Conservation (phyloP, 2,113 vertebrate genomes). For the Plecturocebus donacophilus region DNA sequence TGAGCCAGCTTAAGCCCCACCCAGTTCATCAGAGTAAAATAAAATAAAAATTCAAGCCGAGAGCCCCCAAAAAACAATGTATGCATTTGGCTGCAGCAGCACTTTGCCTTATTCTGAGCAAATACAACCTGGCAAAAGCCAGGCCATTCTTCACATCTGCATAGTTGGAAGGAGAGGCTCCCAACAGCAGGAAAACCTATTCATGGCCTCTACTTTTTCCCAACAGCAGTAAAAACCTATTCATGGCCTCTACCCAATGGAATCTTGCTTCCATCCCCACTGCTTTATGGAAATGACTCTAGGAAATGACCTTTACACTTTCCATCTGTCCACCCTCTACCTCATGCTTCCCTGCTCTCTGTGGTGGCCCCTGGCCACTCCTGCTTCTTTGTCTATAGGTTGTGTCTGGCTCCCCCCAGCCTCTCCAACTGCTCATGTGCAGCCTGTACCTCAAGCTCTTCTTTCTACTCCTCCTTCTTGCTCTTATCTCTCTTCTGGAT, state of each 20-base stretch:
- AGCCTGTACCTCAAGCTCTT: background rate
- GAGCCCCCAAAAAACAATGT: background rate
- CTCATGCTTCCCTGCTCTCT: background rate
- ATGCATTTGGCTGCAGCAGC: no score
- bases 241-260: background rate
- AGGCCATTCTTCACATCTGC: background rate
- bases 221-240: background rate
- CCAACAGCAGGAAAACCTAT: background rate
- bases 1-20: background rate
- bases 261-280: background rate
- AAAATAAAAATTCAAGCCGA: background rate
- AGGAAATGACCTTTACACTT: background rate
- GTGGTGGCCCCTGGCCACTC: no score
- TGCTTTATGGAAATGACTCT: background rate
- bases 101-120: background rate
- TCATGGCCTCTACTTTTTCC: no score
- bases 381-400: background rate
- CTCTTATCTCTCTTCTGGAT: background rate
- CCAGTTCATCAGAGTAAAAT: background rate
- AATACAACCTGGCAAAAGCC: background rate
- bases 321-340: background rate
- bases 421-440: background rate
- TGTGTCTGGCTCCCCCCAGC: background rate
- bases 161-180: background rate
- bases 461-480: background rate